Percentiles rank a stretch among this genome's conserved stretches.
phyloP scores from a whole-genome alignment of 2,113 vertebrate genomes.

The Pelmatolapia mariae region DNA sequence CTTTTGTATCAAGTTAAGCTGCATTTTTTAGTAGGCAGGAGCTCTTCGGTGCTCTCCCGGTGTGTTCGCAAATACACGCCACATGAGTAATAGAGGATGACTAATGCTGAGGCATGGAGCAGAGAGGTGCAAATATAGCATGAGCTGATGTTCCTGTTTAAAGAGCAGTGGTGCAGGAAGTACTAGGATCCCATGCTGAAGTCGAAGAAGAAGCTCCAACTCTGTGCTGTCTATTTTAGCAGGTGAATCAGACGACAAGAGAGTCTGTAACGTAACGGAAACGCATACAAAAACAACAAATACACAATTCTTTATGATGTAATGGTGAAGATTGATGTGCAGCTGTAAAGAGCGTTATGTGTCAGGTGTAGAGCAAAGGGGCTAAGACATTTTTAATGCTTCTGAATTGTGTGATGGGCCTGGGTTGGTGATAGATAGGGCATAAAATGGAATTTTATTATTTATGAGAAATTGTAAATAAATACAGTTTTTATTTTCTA shows the following conservation, averaged over 20 bases:
- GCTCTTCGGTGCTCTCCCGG: not conserved
- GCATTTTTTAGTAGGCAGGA: constrained; percentile 13
- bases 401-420: not conserved
- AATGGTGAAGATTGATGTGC: not conserved
- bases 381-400: not conserved
- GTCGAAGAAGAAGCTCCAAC: not conserved
- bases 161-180: not conserved
- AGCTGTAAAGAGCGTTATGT: not conserved
- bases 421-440: not conserved
- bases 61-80: not conserved
- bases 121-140: not conserved
- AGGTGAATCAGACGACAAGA: not conserved
- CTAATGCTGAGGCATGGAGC: not conserved
- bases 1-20: constrained; percentile 2
- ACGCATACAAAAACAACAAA: not conserved
- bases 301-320: not conserved
- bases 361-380: not conserved
- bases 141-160: not conserved
- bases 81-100: not conserved
- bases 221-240: not conserved
- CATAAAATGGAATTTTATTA: not conserved
- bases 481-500: not conserved
- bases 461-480: not conserved
- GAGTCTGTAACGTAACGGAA: not conserved
- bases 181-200: not conserved